Base-by-base conservation (phyloP, 2,888 invertebrate species). In the Andricus curvator region DNA sequence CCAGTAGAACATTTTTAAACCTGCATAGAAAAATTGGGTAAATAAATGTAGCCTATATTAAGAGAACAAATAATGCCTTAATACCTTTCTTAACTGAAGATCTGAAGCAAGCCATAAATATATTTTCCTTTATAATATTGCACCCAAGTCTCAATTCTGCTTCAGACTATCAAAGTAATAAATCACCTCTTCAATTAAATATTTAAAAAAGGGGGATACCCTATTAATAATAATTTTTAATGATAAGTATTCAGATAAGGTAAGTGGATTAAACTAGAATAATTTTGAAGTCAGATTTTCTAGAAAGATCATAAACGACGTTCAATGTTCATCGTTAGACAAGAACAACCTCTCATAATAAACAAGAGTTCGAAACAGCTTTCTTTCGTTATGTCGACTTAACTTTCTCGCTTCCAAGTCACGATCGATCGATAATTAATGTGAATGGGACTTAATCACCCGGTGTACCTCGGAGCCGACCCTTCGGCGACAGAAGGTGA, bases 381-480 rank as follows among this genome's bases (percentile, higher is more conserved):
- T 66, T 66, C 66, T 37, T 66, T 41, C 41, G n/a, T 66, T 66
- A 66, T 41, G n/a, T 13, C 66, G n/a, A 66, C n/a, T 37, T 41
- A 66, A 66, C 66, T 66, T 66, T 66, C 66, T 66, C 66, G n/a
- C 41, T 41, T 41, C 77, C 33, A n/a, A 82, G 80, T 82, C 81
- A 83, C 81, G 82, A 82, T 80, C 80, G 41, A 44, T 79, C 80
- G 81, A 84, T 84, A 84, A 81, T 84, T 82, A 84, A 82, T 84
- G 84, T 62, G 62, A 62, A 22, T 22, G 62, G 82, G 81, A 79
- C 80, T 80, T 76, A 81, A 82, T 77, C 77, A 79, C 81, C 66
- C 77, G 64, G 66, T 60, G 78, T 74, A 70, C 70, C 77, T 82
- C 76, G 82, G 82, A 82, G 81, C 79, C 77, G 82, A 79, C 77